phyloP scores from a whole-genome alignment of 2,888 invertebrate species.

The Taenaris catops region DNA sequence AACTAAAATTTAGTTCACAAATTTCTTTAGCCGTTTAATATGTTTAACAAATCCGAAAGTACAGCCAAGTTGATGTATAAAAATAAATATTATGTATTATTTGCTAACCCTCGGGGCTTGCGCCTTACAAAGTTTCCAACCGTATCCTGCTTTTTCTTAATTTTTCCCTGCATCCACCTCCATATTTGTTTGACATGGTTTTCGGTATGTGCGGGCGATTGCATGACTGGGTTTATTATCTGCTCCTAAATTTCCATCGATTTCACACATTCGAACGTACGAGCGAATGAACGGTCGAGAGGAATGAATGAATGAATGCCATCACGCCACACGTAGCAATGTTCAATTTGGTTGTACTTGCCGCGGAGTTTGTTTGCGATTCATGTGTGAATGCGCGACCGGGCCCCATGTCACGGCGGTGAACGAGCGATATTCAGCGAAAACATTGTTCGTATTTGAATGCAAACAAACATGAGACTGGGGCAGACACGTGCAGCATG shows the following conservation, averaged over 20 bases:
- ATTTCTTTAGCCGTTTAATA: no score
- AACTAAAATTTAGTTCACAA: no score
- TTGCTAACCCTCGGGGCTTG: constrained; percentile 62
- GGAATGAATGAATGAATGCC: constrained; percentile 25
- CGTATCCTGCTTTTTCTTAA: constrained; percentile 32
- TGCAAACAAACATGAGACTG: constrained; percentile 36
- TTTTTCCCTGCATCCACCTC: constrained; percentile 51
- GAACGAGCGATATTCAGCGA: constrained; percentile 76
- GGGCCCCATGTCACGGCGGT: constrained; percentile 41
- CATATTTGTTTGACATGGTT: constrained; percentile 40
- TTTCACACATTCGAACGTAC: constrained; percentile 20
- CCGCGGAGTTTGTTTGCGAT: constrained; percentile 55
- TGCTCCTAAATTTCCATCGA: constrained; percentile 13
- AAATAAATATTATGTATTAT: constrained; percentile 32
- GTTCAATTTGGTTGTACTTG: constrained; percentile 73
- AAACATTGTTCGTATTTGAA: constrained; percentile 39
- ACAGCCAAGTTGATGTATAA: constrained; percentile 63
- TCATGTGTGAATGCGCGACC: constrained; percentile 40
- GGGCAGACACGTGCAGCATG: constrained; percentile 51
- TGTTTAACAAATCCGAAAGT: no score
- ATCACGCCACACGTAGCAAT: constrained; percentile 22
- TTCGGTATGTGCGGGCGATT: constrained; percentile 31
- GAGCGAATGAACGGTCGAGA: constrained; percentile 22
- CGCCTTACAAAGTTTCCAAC: constrained; percentile 36
- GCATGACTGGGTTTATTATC: constrained; percentile 33